These are phyloP conservation scores for Parochlus steinenii DNA, from an alignment of 2,888 invertebrate species.

Conservation along the genomic window DNA sequence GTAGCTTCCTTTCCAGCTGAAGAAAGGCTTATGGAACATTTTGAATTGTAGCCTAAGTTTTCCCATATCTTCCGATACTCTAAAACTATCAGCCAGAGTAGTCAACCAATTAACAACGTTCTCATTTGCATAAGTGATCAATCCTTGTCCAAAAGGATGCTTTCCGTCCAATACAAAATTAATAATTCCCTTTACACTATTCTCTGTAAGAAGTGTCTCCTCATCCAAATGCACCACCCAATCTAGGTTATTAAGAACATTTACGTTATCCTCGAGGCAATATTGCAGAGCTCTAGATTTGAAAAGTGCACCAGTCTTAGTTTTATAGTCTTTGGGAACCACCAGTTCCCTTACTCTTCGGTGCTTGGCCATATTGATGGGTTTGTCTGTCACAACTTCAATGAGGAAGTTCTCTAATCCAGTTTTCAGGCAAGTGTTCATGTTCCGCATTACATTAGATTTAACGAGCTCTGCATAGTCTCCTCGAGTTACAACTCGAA, in stretches of 20 bases:
- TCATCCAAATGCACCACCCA: conserved; percentile 98
- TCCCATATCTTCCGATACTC: conserved; percentile 96
- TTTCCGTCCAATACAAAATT: conserved; percentile 91
- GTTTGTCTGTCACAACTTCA: conserved; percentile 90
- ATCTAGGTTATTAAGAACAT: conserved; percentile 68
- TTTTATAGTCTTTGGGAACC: conserved; percentile 71
- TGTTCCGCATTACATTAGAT: conserved; percentile 69
- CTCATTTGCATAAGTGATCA: conserved; percentile 93
- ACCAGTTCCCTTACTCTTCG: conserved; percentile 73
- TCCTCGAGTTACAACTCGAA: conserved; percentile 85
- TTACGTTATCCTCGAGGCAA: conserved; percentile 81
- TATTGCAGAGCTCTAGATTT: conserved; percentile 92
- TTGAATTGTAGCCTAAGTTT: conserved; percentile 85
- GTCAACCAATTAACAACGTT: conserved; percentile 94
- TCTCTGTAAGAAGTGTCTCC: conserved; percentile 86
- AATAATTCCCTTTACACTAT: conserved; percentile 74
- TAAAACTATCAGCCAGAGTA: conserved; percentile 86
- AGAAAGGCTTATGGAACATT: conserved; percentile 84
- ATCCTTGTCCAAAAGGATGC: conserved; percentile 88
- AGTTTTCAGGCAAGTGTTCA: conserved; percentile 72
- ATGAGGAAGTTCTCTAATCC: conserved; percentile 91
- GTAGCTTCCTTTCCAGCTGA: conserved; percentile 97
- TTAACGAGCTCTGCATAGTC: conserved; percentile 84
- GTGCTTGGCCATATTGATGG: conserved; percentile 57
- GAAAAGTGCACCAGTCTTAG: conserved; percentile 82